Evolutionary conservation across 2,797 vertebrate species (phyloP), one percentile per base, ranked within the genome.

Genomic region (Sandelia bainsii): DNA sequence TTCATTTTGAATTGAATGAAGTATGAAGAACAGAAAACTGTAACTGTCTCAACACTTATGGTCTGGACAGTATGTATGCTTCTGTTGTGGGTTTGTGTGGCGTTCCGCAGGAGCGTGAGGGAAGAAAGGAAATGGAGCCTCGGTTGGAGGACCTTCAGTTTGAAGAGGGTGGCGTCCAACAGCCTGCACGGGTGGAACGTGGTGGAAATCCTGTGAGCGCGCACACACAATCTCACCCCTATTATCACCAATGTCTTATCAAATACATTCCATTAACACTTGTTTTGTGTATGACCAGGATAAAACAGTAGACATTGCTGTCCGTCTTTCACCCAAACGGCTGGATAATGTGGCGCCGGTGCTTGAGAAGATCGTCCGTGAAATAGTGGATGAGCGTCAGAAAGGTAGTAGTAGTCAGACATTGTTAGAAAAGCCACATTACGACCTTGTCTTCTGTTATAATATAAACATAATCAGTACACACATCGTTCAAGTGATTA

Each of bases 281-380:
- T 62, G 5, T 19, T 71, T 7, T 72, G 16, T 74, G 25, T 40
- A n/a, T 64, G 17, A 68, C 29, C 69, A 93, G 93, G 90, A 88
- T 27, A 84, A 89, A 85, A 80, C 79, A 0, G 64, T 94, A 72
- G 91, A 93, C 75, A 86, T 90, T 19, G 79, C 82, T 0, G 32
- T 91, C 16, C 88, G 60, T 37, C 85, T 93, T 46, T 82, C 90
- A 23, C 88, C 90, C 68, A 84, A 90, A 78, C 91, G 93, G 70
- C 72, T 92, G 66, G 80, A 89, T 51, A 82, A 89, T 0, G 64
- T 92, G 54, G 82, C 82, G 60, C 90, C 91, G 0, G 79, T 82
- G 58, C 73, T 94, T 0, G 72, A 91, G 42, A 87, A 92, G 54
- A 79, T 93, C 71, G 77, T 94, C 72, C 89, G 92, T 34, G 89